Conservation (phyloP, 2,797 vertebrate species). For the Adrianichthys oophorus region DNA sequence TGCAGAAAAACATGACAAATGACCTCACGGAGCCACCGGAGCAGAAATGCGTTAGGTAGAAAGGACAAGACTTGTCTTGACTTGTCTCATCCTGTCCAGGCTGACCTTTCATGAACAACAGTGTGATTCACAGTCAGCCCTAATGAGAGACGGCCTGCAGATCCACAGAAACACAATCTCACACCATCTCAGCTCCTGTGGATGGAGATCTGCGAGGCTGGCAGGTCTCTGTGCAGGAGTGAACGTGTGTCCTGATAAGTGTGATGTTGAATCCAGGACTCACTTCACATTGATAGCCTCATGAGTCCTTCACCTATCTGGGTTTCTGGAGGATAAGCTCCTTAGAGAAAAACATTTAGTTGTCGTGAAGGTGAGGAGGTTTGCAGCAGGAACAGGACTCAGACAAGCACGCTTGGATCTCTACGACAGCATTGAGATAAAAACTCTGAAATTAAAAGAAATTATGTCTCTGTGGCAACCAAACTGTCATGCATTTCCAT, state of each 20-base stretch:
- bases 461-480: constrained; percentile 9
- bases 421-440: constrained; percentile 2
- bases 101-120: constrained; percentile 51
- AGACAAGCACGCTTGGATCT: constrained; percentile 18
- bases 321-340: constrained; percentile 22
- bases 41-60: constrained; percentile 34
- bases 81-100: constrained; percentile 57
- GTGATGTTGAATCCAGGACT: constrained; percentile 54
- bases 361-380: constrained; percentile 19
- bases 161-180: constrained; percentile 57
- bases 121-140: constrained; percentile 52
- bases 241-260: constrained; percentile 46
- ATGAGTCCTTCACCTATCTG: constrained; percentile 39
- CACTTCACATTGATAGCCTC: constrained; percentile 41
- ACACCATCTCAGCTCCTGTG: constrained; percentile 50
- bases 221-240: constrained; percentile 29
- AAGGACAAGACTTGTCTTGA: constrained; percentile 28
- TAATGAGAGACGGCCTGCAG: constrained; percentile 22
- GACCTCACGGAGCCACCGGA: constrained; percentile 31
- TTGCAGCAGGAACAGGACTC: constrained; percentile 27
- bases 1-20: constrained; percentile 65
- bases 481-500: neutral
- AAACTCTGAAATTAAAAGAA: constrained; percentile 21
- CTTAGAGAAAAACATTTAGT: constrained; percentile 11
- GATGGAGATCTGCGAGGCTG: constrained; percentile 24